Evolutionary conservation across 2,797 vertebrate species (phyloP).

Genomic region (Thalassophryne amazonica): DNA sequence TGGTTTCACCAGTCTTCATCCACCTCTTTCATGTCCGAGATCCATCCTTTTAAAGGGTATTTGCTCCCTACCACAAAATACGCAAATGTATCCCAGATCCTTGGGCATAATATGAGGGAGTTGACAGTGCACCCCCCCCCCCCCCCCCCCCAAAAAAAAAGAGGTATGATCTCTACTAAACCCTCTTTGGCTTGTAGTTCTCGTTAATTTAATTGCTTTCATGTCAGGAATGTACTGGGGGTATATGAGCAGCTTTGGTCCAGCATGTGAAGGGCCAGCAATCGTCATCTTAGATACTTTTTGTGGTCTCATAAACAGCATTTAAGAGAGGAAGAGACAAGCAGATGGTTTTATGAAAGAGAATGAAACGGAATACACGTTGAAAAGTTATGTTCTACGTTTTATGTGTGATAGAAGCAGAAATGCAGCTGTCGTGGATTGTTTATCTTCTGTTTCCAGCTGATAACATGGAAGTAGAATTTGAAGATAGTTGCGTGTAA

Average conservation of each 20-base stretch:
- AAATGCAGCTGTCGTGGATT: conserved; percentile 30
- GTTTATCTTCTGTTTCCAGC: conserved; percentile 47
- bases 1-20: conserved; percentile 48
- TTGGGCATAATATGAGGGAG: conserved; percentile 19
- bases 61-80: conserved; percentile 49
- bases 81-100: conserved; percentile 61
- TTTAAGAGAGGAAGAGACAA: conserved; percentile 36
- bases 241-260: conserved; percentile 52
- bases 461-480: conserved; percentile 46
- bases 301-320: conserved; percentile 41
- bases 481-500: conserved; percentile 26
- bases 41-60: conserved; percentile 32
- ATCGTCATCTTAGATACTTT: conserved; percentile 37
- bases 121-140: conserved; percentile 13
- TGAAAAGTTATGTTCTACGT: conserved; percentile 23
- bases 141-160: too few relatives aligned
- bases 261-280: conserved; percentile 27
- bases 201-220: conserved; percentile 70
- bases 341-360: conserved; percentile 26
- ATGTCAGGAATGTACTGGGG: conserved; percentile 54
- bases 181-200: conserved; percentile 51
- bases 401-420: conserved; percentile 31
- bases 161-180: conserved; percentile 35
- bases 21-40: conserved; percentile 35
- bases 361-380: conserved; percentile 33